Evolutionary conservation across 2,113 vertebrate species (phyloP), one percentile per base, ranked within the genome.

Genomic region (Hippocampus comes): DNA sequence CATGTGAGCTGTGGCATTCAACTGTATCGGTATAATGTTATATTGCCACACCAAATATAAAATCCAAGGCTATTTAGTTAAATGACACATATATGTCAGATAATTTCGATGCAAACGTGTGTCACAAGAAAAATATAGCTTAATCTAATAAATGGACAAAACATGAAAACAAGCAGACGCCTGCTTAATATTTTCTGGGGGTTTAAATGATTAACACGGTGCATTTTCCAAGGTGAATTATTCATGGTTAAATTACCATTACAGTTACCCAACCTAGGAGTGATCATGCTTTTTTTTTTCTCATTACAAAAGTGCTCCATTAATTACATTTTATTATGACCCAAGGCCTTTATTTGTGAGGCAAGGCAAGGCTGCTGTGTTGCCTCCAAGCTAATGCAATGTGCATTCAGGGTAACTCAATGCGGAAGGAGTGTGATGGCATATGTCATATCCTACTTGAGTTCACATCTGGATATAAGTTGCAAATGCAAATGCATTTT

Each of bases 91-190:
- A 20, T 10, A 3, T n/a, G 4, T 56, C 75, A 82, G 34, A 8
- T 53, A 71, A 82, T 82, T 86, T 84, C 63, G 49, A 80, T 89
- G 65, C 76, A 84, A 82, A 87, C 85, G 68, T 82, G 38, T 74
- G 41, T 73, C 70, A 70, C 15, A 14, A 27, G 53, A 70, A 82
- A 75, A 78, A 78, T 63, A 76, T 60, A 43, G 70, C 23, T 48
- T 67, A 21, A 27, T 8, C 34, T 59, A 7, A 21, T 53, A 53
- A 61, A 57, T 55, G 61, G 63, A 74, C 67, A 73, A 25, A 71
- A 55, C 5, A 0, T 5, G 20, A 21, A 25, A 68, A 17, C 7
- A 70, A 63, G 34, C 81, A 41, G 61, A 53, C 57, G 49, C 27
- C 21, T 15, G 49, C 80, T 78, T 84, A 82, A 81, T 74, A 72